Percentiles rank a stretch among this genome's conserved stretches.
These are phyloP conservation scores for Irena cyanogastra DNA, from an alignment of 2,113 vertebrate species.

Conservation along the genomic window DNA sequence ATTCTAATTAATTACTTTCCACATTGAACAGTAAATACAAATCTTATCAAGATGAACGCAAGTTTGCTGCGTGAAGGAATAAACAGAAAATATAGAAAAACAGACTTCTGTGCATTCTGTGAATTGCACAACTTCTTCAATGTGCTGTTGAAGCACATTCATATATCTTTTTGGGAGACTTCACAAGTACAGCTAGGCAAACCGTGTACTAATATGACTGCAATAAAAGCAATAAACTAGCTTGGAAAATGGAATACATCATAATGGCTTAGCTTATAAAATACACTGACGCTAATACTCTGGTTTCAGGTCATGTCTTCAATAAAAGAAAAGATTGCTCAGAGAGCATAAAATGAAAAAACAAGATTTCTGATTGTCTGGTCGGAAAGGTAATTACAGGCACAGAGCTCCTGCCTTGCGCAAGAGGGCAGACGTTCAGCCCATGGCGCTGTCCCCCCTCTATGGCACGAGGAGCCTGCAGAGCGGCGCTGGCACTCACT, in stretches of 20 bases:
- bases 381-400: background rate
- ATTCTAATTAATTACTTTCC: background rate
- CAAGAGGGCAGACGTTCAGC: background rate
- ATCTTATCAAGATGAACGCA: background rate
- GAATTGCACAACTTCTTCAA: background rate
- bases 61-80: background rate
- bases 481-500: background rate
- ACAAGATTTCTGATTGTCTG: background rate
- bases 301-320: background rate
- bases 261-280: background rate
- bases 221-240: background rate
- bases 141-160: background rate
- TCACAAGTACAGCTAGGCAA: background rate
- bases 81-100: background rate
- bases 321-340: background rate
- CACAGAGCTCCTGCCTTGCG: background rate
- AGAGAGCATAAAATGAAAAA: background rate
- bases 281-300: background rate
- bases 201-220: background rate
- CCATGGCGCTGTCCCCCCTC: background rate
- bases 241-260: background rate
- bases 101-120: background rate
- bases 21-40: background rate
- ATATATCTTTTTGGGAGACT: background rate
- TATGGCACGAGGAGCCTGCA: rapidly evolving